Conservation (phyloP, 2,113 vertebrate species). For the Ceyx cyanopectus region DNA sequence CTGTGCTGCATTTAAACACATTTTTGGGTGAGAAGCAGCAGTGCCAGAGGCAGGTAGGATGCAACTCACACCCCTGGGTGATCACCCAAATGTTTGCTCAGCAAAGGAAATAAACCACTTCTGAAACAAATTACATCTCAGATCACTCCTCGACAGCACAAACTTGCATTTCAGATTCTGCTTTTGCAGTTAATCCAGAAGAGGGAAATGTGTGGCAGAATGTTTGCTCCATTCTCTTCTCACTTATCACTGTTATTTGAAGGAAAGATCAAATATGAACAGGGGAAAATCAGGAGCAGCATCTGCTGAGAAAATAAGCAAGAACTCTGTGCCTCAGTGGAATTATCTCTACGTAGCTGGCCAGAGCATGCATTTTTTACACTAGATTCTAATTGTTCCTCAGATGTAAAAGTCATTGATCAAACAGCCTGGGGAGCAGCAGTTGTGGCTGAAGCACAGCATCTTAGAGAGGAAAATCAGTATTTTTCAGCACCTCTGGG, state of each 20-base stretch:
- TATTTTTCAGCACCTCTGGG: constrained; percentile 38
- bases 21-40: not conserved
- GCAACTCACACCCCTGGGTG: not conserved
- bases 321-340: not conserved
- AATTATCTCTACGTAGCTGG: not conserved
- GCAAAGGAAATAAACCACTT: constrained; percentile 8
- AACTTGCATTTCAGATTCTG: constrained; percentile 40
- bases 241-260: constrained; percentile 65
- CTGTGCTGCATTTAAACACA: fast-evolving
- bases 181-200: constrained; percentile 46
- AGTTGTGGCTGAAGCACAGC: not conserved
- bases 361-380: not conserved
- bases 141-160: constrained; percentile 19
- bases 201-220: constrained; percentile 20
- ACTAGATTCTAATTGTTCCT: not conserved
- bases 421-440: not conserved
- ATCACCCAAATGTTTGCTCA: constrained; percentile 15
- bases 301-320: constrained; percentile 61
- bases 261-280: constrained; percentile 57
- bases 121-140: not conserved
- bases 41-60: not conserved
- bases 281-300: constrained; percentile 50
- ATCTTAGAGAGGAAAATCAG: not conserved
- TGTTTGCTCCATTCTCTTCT: constrained; percentile 66
- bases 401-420: constrained; percentile 32